Evolutionary conservation across 2,113 vertebrate species (phyloP).

Genomic region (Lepisosteus oculatus): DNA sequence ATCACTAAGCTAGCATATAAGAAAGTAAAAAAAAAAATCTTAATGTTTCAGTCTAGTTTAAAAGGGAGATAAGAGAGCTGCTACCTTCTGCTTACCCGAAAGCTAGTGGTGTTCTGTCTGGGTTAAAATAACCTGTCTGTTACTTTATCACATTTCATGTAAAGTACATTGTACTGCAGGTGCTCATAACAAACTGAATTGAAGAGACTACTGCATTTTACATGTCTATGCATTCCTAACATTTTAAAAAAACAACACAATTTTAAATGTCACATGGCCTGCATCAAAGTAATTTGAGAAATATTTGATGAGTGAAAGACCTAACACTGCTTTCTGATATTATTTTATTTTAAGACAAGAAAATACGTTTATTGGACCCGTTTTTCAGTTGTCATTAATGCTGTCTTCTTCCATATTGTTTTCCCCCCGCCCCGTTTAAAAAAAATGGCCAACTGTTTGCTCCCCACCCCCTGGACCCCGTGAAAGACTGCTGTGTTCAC

Average conservation of each 20-base stretch:
- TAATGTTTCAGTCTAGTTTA: background rate
- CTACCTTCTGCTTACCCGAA: background rate
- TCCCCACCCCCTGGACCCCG: constrained; percentile 1
- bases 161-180: no score
- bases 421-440: constrained; percentile 6
- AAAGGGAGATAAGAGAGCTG: background rate
- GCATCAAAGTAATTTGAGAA: background rate
- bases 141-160: no score
- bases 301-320: no score
- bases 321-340: no score
- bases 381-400: no score
- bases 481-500: constrained; percentile 93
- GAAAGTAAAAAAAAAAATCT: background rate
- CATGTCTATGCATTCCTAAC: no score
- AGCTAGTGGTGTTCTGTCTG: no score
- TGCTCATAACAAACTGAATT: no score
- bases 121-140: no score
- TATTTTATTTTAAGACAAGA: no score
- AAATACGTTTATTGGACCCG: no score
- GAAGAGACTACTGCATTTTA: no score
- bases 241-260: background rate
- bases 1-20: background rate
- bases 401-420: background rate
- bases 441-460: background rate
- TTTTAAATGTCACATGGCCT: background rate